Evolutionary conservation across 1,140 invertebrate genomes (phyloP), one percentile per base, ranked within the genome.

Genomic region (Meteorus sp.): DNA sequence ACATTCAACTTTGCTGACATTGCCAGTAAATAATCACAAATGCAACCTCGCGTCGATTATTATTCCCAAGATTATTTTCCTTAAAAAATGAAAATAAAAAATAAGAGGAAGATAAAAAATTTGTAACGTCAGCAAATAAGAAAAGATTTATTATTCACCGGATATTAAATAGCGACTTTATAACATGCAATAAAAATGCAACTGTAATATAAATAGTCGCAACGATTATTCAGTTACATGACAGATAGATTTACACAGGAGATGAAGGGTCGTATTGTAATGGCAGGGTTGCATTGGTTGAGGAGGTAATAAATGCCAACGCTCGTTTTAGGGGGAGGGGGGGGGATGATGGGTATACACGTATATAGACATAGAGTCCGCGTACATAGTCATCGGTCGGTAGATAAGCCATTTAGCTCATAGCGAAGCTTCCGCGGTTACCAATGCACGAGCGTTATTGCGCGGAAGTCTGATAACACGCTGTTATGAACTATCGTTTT

Each of bases 331-430:
- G 15, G 9, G 20, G 50, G 2, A n/a, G 19, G 7, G 1, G 22
- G 8, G 33, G 9, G 37, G 1, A 11, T 7, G 11, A 29, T n/a
- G 2, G 25, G 23, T 3, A 7, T 6, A 11, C 29, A 33, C 29
- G 6, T 11, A 11, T 6, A 6, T 39, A n/a, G n/a, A n/a, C 3
- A n/a, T 8, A 13, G 35, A 39, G 44, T n/a, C n/a, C n/a, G 31
- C 48, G 29, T 20, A 48, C 22, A 31, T 29, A 56, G 55, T 48
- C 55, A 56, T 56, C 29, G 55, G 55, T 20, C 43, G 29, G 48
- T 44, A 47, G 55, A 56, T 56, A 56, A 56, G 55, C 55, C 55
- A 31, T 56, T 56, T 56, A 56, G 55, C 55, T 13, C 52, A 55
- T 55, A 20, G 55, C 22, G 31, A 31, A 56, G 44, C 55, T 47